Evolutionary conservation across 2,113 vertebrate genomes (phyloP), one percentile per base, ranked within the genome.

Genomic region (Proterorhinus semilunaris): DNA sequence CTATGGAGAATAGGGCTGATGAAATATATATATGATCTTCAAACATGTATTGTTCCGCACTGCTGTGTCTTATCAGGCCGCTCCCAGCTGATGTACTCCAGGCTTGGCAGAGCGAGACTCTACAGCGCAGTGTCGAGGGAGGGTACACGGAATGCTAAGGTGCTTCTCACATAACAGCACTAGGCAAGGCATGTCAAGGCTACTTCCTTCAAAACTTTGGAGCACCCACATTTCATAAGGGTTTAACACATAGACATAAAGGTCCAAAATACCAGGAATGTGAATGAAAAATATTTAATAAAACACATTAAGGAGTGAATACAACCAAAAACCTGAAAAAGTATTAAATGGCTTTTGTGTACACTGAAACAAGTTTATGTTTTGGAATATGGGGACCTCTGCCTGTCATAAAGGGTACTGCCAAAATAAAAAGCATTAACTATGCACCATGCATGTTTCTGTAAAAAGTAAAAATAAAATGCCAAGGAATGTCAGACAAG

Each of bases 21-120:
- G 83, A 92, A 92, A 93, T 91, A 92, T 92, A 92, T 89, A 92
- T 91, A 91, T 89, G 89, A 92, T 92, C 88, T 88, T 90, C 87
- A 90, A 91, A 91, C 88, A 90, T 90, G 89, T 87, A 91, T 92
- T 92, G 91, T 92, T 93, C 88, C 75, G 62, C 83, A 27, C 89
- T 84, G 74, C 79, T 88, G 87, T 89, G 91, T 84, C 85, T 91
- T 84, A 87, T 88, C 87, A 88, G 81, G 62, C 85, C 52, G 75
- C 82, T 83, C 73, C 74, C 75, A 80, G 76, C 80, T 81, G 77
- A 87, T 73, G 77, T 83, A 65, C 74, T 80, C 65, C 80, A 73
- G 72, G 79, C 69, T 86, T 82, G 87, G 81, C 79, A 80, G 81
- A 76, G 81, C 66, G 70, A 86, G 76, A 83, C 81, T 83, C 75